These are phyloP conservation scores for Notarius quadriscutis DNA, from an alignment of 2,113 vertebrate species.

Conservation along the genomic window DNA sequence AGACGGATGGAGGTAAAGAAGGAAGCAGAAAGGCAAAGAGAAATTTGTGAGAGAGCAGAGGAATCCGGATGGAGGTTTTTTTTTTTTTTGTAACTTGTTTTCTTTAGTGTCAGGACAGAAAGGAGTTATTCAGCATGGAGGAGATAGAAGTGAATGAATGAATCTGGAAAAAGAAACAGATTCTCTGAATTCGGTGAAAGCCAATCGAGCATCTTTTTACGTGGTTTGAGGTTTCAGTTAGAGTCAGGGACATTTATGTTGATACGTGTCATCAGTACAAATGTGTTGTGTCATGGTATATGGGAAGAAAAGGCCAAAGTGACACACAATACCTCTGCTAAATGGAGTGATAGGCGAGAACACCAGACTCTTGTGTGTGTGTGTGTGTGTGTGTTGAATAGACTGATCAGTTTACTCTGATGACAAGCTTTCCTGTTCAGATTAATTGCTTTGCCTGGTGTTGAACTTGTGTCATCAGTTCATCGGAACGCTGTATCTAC, in stretches of 20 bases:
- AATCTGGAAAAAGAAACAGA: background rate
- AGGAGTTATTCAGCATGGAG: slow-evolving; percentile 22
- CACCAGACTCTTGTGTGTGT: background rate
- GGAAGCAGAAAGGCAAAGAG: background rate
- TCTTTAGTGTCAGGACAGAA: slow-evolving; percentile 15
- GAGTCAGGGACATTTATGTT: slow-evolving; percentile 38
- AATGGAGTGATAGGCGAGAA: slow-evolving; percentile 36
- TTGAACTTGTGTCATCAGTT: background rate
- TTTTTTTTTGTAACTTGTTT: slow-evolving; percentile 1
- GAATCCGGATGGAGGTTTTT: background rate
- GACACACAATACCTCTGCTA: slow-evolving; percentile 45
- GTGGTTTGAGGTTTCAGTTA: slow-evolving; percentile 38
- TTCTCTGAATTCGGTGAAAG: slow-evolving; percentile 15
- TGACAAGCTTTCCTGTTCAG: slow-evolving; percentile 21
- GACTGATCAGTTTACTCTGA: slow-evolving; percentile 27
- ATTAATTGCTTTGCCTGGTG: slow-evolving; percentile 1
- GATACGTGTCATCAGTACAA: slow-evolving; percentile 47
- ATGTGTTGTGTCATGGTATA: slow-evolving; percentile 34
- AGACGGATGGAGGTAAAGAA: background rate
- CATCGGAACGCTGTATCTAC: background rate
- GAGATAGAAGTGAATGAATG: background rate
- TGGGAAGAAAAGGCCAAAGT: slow-evolving; percentile 20
- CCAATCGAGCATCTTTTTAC: background rate
- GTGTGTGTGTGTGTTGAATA: slow-evolving; percentile 6
- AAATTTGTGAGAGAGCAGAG: background rate